Percentiles rank a stretch among this genome's conserved stretches.
phyloP scores from a whole-genome alignment of 2,113 vertebrate species.

The Peromyscus polionotus region DNA sequence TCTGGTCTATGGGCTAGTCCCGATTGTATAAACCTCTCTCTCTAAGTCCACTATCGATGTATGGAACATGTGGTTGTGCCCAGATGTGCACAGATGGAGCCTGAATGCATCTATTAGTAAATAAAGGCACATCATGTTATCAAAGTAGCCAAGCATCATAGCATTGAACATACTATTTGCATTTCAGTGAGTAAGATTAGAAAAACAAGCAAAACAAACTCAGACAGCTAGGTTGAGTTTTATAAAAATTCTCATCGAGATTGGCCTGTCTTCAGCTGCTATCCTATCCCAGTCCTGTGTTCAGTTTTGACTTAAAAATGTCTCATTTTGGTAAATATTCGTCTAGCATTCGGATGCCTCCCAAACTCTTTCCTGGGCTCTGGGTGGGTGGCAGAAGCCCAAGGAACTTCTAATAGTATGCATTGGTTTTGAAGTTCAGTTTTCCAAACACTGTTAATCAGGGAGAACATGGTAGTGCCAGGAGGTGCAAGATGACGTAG shows the following conservation, averaged over 20 bases:
- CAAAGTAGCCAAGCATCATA: background rate
- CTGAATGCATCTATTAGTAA: background rate
- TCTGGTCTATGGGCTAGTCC: background rate
- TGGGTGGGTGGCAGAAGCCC: background rate
- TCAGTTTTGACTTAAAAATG: background rate
- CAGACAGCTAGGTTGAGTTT: background rate
- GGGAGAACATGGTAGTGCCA: rapidly evolving
- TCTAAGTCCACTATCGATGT: background rate
- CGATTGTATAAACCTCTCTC: background rate
- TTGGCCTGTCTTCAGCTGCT: background rate
- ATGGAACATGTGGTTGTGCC: background rate
- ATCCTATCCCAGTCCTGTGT: background rate
- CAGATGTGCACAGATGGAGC: background rate
- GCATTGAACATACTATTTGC: background rate
- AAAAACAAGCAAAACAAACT: background rate
- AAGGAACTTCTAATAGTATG: background rate
- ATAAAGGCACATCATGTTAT: background rate
- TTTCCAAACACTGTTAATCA: background rate
- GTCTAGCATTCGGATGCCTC: background rate
- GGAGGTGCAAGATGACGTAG: background rate
- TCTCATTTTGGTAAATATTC: background rate
- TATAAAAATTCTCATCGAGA: background rate
- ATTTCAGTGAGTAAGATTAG: background rate
- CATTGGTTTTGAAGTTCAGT: background rate
- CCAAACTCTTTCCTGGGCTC: background rate